Percentiles rank a stretch among this genome's conserved stretches.
These are phyloP conservation scores for Cosmorhoe ocellata DNA, from an alignment of 2,888 invertebrate genomes.

Conservation along the genomic window DNA sequence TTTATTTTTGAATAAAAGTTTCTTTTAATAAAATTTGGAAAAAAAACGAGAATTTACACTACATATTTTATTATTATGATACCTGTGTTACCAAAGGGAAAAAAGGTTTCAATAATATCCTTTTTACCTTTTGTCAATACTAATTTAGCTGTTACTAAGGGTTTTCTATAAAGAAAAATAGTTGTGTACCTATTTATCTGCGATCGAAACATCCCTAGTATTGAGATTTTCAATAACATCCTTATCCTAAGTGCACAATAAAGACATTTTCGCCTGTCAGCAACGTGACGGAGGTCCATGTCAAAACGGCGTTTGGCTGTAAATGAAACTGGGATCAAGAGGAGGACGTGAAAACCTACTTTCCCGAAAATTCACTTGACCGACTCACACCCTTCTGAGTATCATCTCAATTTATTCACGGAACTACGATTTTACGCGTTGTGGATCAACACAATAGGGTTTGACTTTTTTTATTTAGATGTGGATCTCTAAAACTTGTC, in stretches of 20 bases:
- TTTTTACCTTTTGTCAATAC: too few relatives aligned
- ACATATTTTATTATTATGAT: too few relatives aligned
- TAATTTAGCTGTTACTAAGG: too few relatives aligned
- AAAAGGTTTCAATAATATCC: too few relatives aligned
- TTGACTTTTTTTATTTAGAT: too few relatives aligned
- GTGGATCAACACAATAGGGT: not conserved
- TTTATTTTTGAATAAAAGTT: too few relatives aligned
- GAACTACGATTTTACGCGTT: not conserved
- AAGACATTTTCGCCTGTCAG: conserved; percentile 54
- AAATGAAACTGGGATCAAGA: conserved; percentile 50
- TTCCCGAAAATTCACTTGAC: conserved; percentile 32
- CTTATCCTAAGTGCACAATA: conserved; percentile 42
- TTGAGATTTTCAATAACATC: conserved; percentile 49
- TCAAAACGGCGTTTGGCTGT: conserved; percentile 49
- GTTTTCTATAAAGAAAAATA: not conserved
- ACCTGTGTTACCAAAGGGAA: too few relatives aligned
- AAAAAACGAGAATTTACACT: too few relatives aligned
- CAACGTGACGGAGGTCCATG: conserved; percentile 49
- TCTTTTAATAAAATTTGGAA: too few relatives aligned
- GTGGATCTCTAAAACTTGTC: too few relatives aligned
- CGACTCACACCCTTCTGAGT: conserved; percentile 26
- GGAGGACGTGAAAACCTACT: conserved; percentile 32
- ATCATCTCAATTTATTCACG: conserved; percentile 29
- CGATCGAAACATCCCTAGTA: conserved; percentile 16
- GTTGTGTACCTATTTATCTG: not conserved